Percentiles rank a stretch among this genome's conserved stretches.
Evolutionary conservation across 2,113 vertebrate species (phyloP).

Genomic region (Myodes glareolus): DNA sequence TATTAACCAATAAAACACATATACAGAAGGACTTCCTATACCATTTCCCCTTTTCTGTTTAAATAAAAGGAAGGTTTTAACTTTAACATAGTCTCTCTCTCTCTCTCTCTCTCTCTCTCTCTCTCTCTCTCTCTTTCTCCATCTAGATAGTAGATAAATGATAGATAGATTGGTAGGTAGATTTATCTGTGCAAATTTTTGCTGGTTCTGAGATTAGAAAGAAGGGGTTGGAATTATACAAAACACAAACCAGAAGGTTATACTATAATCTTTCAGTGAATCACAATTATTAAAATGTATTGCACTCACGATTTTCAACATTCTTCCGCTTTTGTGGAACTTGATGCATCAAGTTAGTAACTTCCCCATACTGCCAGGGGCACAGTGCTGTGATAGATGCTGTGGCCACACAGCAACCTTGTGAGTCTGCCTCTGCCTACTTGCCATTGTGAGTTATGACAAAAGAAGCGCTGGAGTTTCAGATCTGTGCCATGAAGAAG

Average conservation of each 20-base stretch:
- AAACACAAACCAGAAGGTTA: background rate
- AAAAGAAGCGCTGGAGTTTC: slow-evolving; percentile 78
- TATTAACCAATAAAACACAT: too few species aligned
- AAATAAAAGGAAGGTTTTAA: too few species aligned
- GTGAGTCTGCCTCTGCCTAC: slow-evolving; percentile 72
- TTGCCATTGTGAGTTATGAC: slow-evolving; percentile 80
- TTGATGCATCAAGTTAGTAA: slow-evolving; percentile 71
- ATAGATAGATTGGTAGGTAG: background rate
- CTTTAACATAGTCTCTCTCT: too few species aligned
- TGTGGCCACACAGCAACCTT: slow-evolving; percentile 63
- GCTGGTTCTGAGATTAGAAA: background rate
- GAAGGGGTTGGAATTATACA: background rate
- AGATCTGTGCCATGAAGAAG: slow-evolving; percentile 58
- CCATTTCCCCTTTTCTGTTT: too few species aligned
- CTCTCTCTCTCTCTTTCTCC: background rate
- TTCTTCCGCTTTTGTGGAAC: slow-evolving; percentile 52
- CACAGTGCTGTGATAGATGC: background rate
- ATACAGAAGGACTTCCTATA: too few species aligned
- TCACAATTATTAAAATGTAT: slow-evolving; percentile 18
- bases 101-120: background rate
- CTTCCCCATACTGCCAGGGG: slow-evolving; percentile 71
- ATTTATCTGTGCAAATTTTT: background rate
- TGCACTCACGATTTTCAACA: background rate
- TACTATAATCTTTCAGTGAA: background rate
- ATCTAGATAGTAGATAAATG: too few species aligned